Conservation (phyloP, 2,113 vertebrate species). For the Ginglymostoma cirratum region DNA sequence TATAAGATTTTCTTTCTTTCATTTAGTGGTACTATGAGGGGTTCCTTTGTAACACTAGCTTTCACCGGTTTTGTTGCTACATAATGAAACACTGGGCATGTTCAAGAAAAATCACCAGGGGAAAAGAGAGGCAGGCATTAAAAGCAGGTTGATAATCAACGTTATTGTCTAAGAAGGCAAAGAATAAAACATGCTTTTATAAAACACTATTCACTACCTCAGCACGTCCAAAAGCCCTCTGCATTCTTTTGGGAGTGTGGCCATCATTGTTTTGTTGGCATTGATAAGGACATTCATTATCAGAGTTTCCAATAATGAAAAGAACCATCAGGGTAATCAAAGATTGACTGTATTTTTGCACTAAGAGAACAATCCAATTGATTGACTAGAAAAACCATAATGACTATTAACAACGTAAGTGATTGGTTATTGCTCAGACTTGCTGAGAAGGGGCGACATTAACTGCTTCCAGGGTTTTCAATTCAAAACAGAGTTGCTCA, state of each 20-base stretch:
- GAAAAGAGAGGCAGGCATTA: background rate
- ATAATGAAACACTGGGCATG: background rate
- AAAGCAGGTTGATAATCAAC: background rate
- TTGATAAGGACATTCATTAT: background rate
- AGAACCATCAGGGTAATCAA: background rate
- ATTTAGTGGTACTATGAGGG: background rate
- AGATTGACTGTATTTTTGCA: background rate
- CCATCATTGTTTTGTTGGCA: background rate
- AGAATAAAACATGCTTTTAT: background rate
- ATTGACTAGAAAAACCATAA: background rate
- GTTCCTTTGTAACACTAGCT: background rate
- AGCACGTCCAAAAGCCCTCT: background rate
- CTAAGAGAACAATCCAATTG: background rate
- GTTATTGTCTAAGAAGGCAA: background rate
- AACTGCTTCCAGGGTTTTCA: background rate
- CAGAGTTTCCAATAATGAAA: background rate
- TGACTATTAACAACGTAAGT: background rate
- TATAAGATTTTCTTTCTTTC: background rate
- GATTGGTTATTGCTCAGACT: background rate
- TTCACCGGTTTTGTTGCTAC: background rate
- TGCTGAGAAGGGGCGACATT: background rate
- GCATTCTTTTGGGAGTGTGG: background rate
- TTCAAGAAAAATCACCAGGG: background rate
- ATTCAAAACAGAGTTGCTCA: background rate
- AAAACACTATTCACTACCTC: background rate